Evolutionary conservation across 2,888 invertebrate genomes (phyloP).

Genomic region (Criorhina ranunculi): DNA sequence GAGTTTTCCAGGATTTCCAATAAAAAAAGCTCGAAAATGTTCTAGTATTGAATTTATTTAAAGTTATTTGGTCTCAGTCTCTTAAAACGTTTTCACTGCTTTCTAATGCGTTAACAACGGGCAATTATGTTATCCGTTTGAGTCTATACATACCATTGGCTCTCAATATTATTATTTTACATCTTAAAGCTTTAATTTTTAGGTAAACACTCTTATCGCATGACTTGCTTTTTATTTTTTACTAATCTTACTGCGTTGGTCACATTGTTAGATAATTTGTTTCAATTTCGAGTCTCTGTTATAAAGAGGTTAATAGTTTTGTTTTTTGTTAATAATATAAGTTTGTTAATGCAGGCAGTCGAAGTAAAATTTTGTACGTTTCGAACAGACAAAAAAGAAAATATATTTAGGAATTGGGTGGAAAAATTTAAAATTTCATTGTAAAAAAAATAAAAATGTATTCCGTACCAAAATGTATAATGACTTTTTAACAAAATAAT

Average conservation of each 20-base stretch:
- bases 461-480: slow-evolving; percentile 13
- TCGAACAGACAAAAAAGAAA: neutral
- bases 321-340: slow-evolving; percentile 23
- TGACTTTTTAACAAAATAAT: slow-evolving; percentile 42
- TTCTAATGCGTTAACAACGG: neutral
- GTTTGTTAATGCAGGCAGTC: slow-evolving; percentile 3
- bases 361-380: slow-evolving; percentile 9
- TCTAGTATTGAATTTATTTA: slow-evolving; percentile 5
- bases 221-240: neutral
- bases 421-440: neutral
- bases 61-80: slow-evolving; percentile 28
- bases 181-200: slow-evolving; percentile 9
- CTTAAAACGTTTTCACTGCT: neutral
- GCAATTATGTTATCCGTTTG: neutral
- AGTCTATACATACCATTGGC: neutral
- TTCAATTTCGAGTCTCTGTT: slow-evolving; percentile 25
- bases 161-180: slow-evolving; percentile 15
- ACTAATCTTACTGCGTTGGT: too few relatives aligned
- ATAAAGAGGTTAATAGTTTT: slow-evolving; percentile 22
- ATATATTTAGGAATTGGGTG: slow-evolving; percentile 19
- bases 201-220: slow-evolving; percentile 20
- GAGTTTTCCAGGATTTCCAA: slow-evolving; percentile 13
- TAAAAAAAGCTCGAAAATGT: neutral
- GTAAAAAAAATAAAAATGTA: neutral
- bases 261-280: too few relatives aligned